Conservation (phyloP, 2,888 invertebrate genomes). For the Xylocampa areola region DNA sequence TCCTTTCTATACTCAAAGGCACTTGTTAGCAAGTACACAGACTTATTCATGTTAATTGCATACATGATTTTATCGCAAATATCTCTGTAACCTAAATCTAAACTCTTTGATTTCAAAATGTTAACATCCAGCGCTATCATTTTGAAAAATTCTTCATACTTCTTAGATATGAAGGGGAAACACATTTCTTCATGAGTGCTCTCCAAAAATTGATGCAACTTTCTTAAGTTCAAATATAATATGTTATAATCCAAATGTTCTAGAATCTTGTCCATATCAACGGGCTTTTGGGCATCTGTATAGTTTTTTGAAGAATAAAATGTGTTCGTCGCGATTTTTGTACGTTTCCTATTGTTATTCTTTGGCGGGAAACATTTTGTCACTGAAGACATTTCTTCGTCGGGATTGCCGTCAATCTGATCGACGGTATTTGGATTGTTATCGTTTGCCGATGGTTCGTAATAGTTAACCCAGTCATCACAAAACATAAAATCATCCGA, state of each 20-base stretch:
- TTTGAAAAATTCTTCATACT: conserved; percentile 57
- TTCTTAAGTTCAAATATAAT: conserved; percentile 7
- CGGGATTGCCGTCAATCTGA: too few species aligned
- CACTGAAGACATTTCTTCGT: too few species aligned
- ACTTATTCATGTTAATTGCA: conserved; percentile 44
- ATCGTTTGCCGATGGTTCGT: too few species aligned
- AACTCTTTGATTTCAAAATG: conserved; percentile 41
- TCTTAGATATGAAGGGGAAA: conserved; percentile 50
- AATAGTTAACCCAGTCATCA: too few species aligned
- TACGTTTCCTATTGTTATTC: too few species aligned
- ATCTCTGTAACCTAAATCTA: conserved; percentile 35
- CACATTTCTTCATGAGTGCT: conserved; percentile 46
- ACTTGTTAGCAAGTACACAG: conserved; percentile 50
- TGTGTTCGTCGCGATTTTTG: not conserved
- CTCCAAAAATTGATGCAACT: conserved; percentile 40
- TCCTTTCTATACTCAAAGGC: conserved; percentile 22
- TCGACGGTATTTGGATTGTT: too few species aligned
- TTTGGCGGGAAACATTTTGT: not conserved
- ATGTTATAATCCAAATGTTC: conserved; percentile 5
- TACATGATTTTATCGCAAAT: conserved; percentile 50
- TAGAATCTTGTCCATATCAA: conserved; percentile 6
- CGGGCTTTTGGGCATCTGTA: too few species aligned
- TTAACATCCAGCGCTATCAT: conserved; percentile 51
- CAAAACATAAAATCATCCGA: too few species aligned
- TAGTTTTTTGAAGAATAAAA: too few species aligned